Evolutionary conservation across 2,113 vertebrate genomes (phyloP).

Genomic region (Ceratotherium simum): DNA sequence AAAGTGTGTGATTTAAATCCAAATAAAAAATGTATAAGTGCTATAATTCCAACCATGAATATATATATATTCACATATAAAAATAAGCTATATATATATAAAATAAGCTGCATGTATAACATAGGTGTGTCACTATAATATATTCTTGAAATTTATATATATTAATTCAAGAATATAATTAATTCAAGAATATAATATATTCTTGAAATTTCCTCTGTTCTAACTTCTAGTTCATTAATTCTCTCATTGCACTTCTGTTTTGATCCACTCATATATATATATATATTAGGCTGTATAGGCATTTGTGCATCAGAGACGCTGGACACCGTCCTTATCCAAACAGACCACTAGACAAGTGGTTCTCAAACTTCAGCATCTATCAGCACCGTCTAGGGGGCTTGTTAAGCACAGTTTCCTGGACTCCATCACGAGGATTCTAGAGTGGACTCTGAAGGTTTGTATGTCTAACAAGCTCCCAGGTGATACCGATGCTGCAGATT

Average conservation of each 20-base stretch:
- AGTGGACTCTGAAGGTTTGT: neutral
- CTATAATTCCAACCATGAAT: neutral
- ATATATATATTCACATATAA: neutral
- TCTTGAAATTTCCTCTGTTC: no score
- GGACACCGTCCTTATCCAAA: neutral
- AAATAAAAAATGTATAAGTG: slow-evolving; percentile 21
- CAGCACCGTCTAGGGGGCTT: neutral
- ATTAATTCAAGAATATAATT: no score
- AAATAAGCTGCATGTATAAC: neutral
- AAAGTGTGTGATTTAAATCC: slow-evolving; percentile 37
- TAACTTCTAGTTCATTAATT: no score
- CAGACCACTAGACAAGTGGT: neutral
- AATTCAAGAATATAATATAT: no score
- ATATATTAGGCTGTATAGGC: neutral
- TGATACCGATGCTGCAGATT: neutral
- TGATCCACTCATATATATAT: no score
- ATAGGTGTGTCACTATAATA: no score
- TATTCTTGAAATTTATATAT: no score
- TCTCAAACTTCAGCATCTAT: neutral
- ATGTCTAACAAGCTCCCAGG: neutral
- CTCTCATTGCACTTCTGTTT: no score
- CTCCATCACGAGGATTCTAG: neutral
- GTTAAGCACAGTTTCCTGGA: neutral
- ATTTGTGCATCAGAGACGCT: neutral
- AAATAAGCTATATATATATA: neutral